These are phyloP conservation scores for Oplegnathus fasciatus DNA, from an alignment of 2,113 vertebrate genomes.

Conservation along the genomic window DNA sequence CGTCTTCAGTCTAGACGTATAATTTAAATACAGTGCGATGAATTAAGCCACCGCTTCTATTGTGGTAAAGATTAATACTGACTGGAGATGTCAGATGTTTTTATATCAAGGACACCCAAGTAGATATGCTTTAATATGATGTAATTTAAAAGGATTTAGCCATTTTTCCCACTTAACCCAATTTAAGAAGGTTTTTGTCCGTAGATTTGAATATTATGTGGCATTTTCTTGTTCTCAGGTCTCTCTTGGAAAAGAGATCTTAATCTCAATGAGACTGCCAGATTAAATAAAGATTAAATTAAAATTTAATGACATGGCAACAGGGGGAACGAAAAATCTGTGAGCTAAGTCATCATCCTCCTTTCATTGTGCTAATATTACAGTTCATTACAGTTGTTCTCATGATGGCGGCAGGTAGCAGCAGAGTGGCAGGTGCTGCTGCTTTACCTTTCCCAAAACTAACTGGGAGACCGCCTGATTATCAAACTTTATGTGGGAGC, in stretches of 20 bases:
- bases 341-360: not conserved
- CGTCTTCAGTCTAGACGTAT: not conserved
- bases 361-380: not conserved
- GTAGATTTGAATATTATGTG: not conserved
- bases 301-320: not conserved
- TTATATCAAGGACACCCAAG: not conserved
- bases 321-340: not conserved
- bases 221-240: too few relatives aligned
- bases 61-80: not conserved
- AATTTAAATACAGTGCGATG: not conserved
- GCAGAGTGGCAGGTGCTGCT: too few relatives aligned
- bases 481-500: too few relatives aligned
- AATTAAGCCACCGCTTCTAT: not conserved
- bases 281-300: too few relatives aligned
- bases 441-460: too few relatives aligned
- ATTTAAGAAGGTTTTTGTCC: not conserved
- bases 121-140: not conserved
- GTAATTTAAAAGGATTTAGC: not conserved
- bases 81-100: not conserved
- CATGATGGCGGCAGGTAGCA: too few relatives aligned
- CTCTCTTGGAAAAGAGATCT: too few relatives aligned
- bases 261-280: too few relatives aligned
- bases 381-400: too few relatives aligned
- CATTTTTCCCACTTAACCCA: not conserved
- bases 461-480: too few relatives aligned